Evolutionary conservation across 2,797 vertebrate genomes (phyloP).

Genomic region (Numenius phaeopus): DNA sequence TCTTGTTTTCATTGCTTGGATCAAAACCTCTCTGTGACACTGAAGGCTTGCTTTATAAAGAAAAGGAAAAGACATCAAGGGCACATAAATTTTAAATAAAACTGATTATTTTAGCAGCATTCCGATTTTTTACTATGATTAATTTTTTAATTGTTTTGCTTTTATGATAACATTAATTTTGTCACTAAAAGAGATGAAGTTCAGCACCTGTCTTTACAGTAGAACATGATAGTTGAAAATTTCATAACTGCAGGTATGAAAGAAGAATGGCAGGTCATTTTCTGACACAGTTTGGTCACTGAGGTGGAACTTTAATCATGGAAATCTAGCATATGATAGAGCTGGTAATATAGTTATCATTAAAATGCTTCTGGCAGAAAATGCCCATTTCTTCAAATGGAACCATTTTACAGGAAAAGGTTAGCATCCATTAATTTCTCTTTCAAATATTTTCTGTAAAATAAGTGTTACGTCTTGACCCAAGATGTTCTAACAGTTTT

Average conservation of each 20-base stretch:
- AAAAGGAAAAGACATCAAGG: background rate
- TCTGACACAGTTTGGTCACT: background rate
- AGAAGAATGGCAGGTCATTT: background rate
- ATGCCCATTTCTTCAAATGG: background rate
- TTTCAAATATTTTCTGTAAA: background rate
- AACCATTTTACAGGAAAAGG: background rate
- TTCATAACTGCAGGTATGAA: background rate
- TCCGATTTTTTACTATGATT: background rate
- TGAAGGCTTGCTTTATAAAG: background rate
- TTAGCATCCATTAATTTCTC: background rate
- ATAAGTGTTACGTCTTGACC: accelerated
- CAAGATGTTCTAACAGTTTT: background rate
- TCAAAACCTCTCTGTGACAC: background rate
- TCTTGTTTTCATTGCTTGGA: background rate
- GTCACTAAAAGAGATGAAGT: background rate
- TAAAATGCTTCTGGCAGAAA: slow-evolving; percentile 4
- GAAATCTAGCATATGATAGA: background rate
- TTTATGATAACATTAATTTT: background rate
- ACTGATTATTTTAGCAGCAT: background rate
- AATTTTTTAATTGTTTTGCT: slow-evolving; percentile 15
- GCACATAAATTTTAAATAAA: background rate
- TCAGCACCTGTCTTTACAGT: background rate
- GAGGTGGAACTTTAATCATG: background rate
- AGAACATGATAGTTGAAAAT: background rate
- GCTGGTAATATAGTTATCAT: background rate